Percentiles rank a stretch among this genome's conserved stretches.
Evolutionary conservation across 1,140 invertebrate genomes (phyloP).

Genomic region (Zophobas atratus): DNA sequence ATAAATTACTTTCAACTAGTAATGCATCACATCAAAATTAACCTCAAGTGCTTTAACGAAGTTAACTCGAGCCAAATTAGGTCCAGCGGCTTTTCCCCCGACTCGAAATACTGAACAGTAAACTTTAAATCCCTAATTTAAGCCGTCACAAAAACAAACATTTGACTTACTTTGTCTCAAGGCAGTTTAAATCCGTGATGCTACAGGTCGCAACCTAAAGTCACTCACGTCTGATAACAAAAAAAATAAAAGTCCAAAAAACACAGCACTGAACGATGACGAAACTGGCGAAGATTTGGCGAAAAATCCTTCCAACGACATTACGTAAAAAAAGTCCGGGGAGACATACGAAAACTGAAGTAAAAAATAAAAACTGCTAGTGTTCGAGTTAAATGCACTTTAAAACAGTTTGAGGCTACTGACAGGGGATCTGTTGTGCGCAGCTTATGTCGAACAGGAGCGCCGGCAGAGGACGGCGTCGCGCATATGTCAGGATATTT

Average conservation of each 20-base stretch:
- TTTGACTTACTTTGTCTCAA: slow-evolving; percentile 24
- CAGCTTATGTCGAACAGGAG: slow-evolving; percentile 36
- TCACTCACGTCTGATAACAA: slow-evolving; percentile 28
- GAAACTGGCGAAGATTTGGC: not conserved
- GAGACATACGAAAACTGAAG: not conserved
- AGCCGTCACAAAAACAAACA: slow-evolving; percentile 20
- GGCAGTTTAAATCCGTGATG: slow-evolving; percentile 37
- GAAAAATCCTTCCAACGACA: not conserved
- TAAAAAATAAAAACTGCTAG: slow-evolving; percentile 14
- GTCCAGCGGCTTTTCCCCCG: slow-evolving; percentile 1
- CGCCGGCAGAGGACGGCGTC: slow-evolving; percentile 17
- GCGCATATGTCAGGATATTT: slow-evolving; percentile 42
- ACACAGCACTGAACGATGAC: slow-evolving; percentile 18
- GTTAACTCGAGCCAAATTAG: slow-evolving; percentile 28
- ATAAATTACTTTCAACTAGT: slow-evolving; percentile 28
- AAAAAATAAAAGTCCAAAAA: slow-evolving; percentile 16
- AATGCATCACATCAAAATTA: slow-evolving; percentile 23
- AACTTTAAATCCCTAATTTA: slow-evolving; percentile 2
- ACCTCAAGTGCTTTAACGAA: slow-evolving; percentile 13
- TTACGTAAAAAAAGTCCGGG: not conserved
- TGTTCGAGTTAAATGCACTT: slow-evolving; percentile 43
- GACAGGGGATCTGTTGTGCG: slow-evolving; percentile 36
- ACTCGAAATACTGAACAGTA: not conserved
- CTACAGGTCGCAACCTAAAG: slow-evolving; percentile 35
- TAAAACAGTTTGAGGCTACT: slow-evolving; percentile 42